Evolutionary conservation across 2,888 invertebrate genomes (phyloP).

Genomic region (Myopa testacea): DNA sequence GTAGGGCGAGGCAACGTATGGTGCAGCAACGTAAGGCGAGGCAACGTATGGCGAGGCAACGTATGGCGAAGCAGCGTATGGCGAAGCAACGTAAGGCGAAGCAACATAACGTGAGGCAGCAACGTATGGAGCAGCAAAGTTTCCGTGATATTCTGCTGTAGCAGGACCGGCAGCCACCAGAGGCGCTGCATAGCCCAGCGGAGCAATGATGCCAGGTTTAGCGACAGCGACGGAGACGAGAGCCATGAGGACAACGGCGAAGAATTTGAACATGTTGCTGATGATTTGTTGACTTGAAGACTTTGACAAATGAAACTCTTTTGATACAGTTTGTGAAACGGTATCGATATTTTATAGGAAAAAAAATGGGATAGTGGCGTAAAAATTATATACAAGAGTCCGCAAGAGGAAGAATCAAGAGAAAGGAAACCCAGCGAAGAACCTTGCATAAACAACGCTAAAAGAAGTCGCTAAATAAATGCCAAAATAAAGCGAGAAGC

Average conservation of each 20-base stretch:
- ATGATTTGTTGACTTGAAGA: slow-evolving; percentile 12
- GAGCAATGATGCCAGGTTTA: slow-evolving; percentile 62
- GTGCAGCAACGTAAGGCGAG: slow-evolving; percentile 59
- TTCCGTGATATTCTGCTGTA: slow-evolving; percentile 54
- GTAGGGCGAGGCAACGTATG: slow-evolving; percentile 46
- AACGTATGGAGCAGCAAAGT: slow-evolving; percentile 54
- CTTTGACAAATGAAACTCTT: too few species aligned
- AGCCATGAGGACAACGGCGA: slow-evolving; percentile 59
- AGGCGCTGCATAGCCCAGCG: slow-evolving; percentile 59
- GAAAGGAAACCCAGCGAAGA: too few species aligned
- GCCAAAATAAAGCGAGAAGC: too few species aligned
- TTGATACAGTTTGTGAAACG: too few species aligned
- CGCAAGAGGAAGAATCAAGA: too few species aligned
- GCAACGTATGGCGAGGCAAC: slow-evolving; percentile 59
- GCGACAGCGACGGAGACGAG: slow-evolving; percentile 60
- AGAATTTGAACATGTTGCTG: slow-evolving; percentile 49
- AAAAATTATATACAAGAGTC: too few species aligned
- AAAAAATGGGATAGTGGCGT: too few species aligned
- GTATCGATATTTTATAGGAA: slow-evolving; percentile 18
- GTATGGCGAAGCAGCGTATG: slow-evolving; percentile 47
- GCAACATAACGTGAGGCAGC: slow-evolving; percentile 41
- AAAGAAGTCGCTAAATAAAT: too few species aligned
- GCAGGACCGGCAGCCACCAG: slow-evolving; percentile 69
- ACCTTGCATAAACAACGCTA: too few species aligned
- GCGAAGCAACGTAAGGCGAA: slow-evolving; percentile 48